These are phyloP conservation scores for Rhineura floridana DNA, from an alignment of 2,113 vertebrate species.

Conservation along the genomic window DNA sequence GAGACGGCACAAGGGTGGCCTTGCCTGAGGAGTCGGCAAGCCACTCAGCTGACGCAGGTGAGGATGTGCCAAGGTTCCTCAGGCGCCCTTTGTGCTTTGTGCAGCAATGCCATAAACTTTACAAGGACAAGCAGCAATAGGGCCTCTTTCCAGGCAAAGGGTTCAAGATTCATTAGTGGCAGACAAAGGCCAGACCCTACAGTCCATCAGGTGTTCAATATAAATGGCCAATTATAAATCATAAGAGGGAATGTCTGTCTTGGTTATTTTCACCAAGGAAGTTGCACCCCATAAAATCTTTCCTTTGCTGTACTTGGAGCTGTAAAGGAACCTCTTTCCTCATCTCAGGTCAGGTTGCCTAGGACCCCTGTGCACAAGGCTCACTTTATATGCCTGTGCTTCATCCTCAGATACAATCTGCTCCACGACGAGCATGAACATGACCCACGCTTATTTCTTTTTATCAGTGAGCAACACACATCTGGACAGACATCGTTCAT, in stretches of 20 bases:
- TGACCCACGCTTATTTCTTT: neutral
- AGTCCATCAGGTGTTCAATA: neutral
- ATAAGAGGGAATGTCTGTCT: too few relatives aligned
- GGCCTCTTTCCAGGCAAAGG: neutral
- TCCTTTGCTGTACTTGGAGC: too few relatives aligned
- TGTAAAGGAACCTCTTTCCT: neutral
- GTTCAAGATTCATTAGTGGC: neutral
- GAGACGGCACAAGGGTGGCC: too few relatives aligned
- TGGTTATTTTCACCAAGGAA: neutral
- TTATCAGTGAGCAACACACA: neutral
- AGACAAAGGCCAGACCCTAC: too few relatives aligned
- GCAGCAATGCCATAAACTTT: neutral
- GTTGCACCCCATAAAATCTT: too few relatives aligned
- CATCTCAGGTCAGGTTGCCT: neutral
- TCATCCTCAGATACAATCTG: too few relatives aligned
- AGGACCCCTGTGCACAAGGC: neutral
- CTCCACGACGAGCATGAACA: too few relatives aligned
- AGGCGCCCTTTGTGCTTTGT: neutral
- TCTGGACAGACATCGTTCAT: neutral
- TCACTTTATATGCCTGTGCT: too few relatives aligned
- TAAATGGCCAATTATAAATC: neutral
- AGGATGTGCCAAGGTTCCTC: too few relatives aligned
- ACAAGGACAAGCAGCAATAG: neutral
- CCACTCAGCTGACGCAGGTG: too few relatives aligned
- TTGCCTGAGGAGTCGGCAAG: too few relatives aligned